phyloP scores from a whole-genome alignment of 2,113 vertebrate species.

The Phaethon lepturus region DNA sequence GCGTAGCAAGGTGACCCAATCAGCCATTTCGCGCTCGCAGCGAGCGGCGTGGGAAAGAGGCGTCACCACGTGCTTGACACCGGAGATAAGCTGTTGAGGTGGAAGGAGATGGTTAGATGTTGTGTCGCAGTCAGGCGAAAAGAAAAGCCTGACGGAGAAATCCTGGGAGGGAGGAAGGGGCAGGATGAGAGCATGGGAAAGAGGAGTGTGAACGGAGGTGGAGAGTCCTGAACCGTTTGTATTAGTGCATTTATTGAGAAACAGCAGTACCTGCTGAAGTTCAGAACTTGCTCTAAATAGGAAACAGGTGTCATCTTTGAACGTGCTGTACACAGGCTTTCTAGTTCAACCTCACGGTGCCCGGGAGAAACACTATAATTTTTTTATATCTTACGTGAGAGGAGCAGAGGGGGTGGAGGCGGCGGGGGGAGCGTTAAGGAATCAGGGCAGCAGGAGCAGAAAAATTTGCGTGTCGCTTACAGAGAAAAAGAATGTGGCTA shows the following conservation, averaged over 20 bases:
- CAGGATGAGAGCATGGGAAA: not conserved
- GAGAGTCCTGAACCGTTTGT: not conserved
- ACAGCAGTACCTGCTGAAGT: not conserved
- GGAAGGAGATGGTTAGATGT: not conserved
- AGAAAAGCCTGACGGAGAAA: not conserved
- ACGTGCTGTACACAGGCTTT: not conserved
- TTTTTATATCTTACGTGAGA: not conserved
- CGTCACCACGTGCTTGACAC: not conserved
- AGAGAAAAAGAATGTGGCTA: not conserved
- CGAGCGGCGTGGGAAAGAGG: accelerated
- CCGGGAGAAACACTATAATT: not conserved
- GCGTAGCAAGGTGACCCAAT: conserved; percentile 1
- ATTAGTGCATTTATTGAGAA: not conserved
- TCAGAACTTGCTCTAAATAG: not conserved
- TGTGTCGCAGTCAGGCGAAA: accelerated
- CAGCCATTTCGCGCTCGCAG: not conserved
- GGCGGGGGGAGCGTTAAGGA: not conserved
- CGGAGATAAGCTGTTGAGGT: not conserved
- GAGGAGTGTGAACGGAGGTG: not conserved
- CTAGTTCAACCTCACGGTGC: not conserved
- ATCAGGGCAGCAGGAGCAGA: not conserved
- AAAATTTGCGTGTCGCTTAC: not conserved
- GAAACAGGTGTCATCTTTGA: not conserved
- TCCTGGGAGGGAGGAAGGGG: not conserved
- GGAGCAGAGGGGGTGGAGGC: not conserved